phyloP scores from a whole-genome alignment of 1,140 invertebrate genomes.

The Drosophila orena region DNA sequence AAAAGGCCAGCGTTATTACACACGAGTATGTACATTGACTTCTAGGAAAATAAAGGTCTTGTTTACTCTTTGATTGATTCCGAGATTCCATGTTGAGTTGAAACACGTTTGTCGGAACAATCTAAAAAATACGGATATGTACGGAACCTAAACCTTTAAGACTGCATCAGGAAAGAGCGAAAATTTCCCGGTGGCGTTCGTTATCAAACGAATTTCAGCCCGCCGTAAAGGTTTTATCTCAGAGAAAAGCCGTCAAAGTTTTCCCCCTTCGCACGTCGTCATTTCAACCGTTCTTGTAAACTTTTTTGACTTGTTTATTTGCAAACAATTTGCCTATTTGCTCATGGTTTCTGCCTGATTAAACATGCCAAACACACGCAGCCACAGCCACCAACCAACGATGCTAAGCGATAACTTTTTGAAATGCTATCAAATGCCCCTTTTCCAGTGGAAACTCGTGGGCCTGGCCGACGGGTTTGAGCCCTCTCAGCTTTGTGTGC shows the following conservation, averaged over 20 bases:
- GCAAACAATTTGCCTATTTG: constrained; percentile 64
- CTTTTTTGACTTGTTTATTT: constrained; percentile 46
- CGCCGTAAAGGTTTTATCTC: constrained; percentile 19
- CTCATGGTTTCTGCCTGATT: constrained; percentile 62
- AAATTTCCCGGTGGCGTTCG: neutral
- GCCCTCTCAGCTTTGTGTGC: constrained; percentile 4
- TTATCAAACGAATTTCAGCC: constrained; percentile 14
- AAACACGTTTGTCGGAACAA: too few species aligned
- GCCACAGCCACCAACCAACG: constrained; percentile 1
- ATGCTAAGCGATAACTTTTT: constrained; percentile 44
- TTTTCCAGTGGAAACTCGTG: constrained; percentile 22
- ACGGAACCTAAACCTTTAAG: neutral
- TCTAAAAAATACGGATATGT: neutral
- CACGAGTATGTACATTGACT: too few species aligned
- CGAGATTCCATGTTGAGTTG: too few species aligned
- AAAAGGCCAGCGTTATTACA: constrained; percentile 11
- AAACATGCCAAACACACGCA: constrained; percentile 63
- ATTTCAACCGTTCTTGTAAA: constrained; percentile 32
- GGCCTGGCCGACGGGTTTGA: constrained; percentile 11
- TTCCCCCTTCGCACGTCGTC: constrained; percentile 9
- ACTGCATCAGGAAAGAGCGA: neutral
- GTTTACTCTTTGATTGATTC: constrained; percentile 6
- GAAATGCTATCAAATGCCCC: constrained; percentile 55
- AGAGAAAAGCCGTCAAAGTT: constrained; percentile 31
- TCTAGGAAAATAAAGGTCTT: neutral